Evolutionary conservation across 2,113 vertebrate species (phyloP), one percentile per base, ranked within the genome.

Genomic region (Halichoeres trimaculatus): DNA sequence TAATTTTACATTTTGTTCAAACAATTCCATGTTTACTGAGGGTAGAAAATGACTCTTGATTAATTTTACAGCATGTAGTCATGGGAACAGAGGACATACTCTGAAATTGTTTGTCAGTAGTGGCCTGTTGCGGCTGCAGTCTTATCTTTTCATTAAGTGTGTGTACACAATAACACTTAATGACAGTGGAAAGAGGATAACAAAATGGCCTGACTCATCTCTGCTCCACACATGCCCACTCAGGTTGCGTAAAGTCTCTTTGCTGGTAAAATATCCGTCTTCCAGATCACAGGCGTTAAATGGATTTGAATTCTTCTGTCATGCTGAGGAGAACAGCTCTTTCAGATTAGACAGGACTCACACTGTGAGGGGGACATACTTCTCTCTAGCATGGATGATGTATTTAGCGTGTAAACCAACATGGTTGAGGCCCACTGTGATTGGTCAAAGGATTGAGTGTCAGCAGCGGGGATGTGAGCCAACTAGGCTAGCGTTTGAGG

Each of bases 401-500:
- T 64, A 63, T 81, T 68, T 72, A 70, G 40, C 7, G 14, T 51
- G 50, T 71, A 72, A 76, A 76, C 69, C 34, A 61, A 67, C 73
- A 70, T 51, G 36, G 50, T 47, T 61, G 74, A 64, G 72, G 35
- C 30, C 59, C 22, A 22, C 76, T 85, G 75, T 85, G 81, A 85
- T 85, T 59, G 62, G 52, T 53, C 4, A 16, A 55, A 34, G 76
- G 76, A 83, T 65, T 74, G 68, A 56, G 57, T 83, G 73, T 84
- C 81, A 68, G 43, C n/a, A 50, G 83, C 61, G 26, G 64, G 50
- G 65, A 72, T 51, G 47, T 34, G 63, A 78, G 78, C 85, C 87
- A 83, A 85, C 64, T 70, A 41, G 74, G 78, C 41, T 64, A 78
- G 63, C 66, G 67, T 76, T 79, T 78, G 81, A 78, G 45, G 75